A percentile compares a stretch with the other conserved stretches of the same genome.
Conservation (phyloP, 2,888 invertebrate species). For the Blastobasis adustella region DNA sequence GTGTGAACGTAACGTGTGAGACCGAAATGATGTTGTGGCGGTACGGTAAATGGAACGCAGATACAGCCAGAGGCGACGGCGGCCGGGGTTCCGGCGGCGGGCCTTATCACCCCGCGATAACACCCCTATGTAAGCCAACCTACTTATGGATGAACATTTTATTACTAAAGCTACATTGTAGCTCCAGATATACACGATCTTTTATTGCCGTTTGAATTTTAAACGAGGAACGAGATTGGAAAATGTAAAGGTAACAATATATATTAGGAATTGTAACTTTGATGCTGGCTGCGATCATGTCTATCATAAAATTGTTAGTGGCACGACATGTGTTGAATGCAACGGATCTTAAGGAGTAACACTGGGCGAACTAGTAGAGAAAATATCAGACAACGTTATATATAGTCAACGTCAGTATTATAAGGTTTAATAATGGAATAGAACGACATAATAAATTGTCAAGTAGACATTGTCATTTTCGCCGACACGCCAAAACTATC, state of each 20-base stretch:
- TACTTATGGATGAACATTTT: conserved; percentile 30
- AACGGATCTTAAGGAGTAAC: too few relatives aligned
- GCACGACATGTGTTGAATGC: too few relatives aligned
- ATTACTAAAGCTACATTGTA: conserved; percentile 12
- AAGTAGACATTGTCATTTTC: too few relatives aligned
- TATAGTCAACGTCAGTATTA: too few relatives aligned
- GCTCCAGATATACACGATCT: background rate
- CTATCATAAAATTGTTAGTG: too few relatives aligned
- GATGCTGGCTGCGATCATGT: too few relatives aligned
- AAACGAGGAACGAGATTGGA: background rate
- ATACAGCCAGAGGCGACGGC: conserved; percentile 43
- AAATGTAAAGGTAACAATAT: background rate
- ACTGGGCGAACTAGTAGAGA: too few relatives aligned
- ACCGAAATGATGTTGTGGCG: conserved; percentile 33
- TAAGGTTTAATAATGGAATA: too few relatives aligned
- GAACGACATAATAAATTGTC: too few relatives aligned
- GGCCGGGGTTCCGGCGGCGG: conserved; percentile 38
- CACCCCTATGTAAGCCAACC: conserved; percentile 33
- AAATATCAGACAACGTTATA: too few relatives aligned
- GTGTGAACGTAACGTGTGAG: conserved; percentile 36
- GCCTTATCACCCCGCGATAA: conserved; percentile 64
- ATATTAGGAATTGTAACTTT: background rate
- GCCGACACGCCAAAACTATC: too few relatives aligned
- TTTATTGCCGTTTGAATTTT: background rate
- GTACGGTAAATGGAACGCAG: conserved; percentile 28